These are phyloP conservation scores for Notolabrus celidotus DNA, from an alignment of 2,797 vertebrate genomes.

Conservation along the genomic window DNA sequence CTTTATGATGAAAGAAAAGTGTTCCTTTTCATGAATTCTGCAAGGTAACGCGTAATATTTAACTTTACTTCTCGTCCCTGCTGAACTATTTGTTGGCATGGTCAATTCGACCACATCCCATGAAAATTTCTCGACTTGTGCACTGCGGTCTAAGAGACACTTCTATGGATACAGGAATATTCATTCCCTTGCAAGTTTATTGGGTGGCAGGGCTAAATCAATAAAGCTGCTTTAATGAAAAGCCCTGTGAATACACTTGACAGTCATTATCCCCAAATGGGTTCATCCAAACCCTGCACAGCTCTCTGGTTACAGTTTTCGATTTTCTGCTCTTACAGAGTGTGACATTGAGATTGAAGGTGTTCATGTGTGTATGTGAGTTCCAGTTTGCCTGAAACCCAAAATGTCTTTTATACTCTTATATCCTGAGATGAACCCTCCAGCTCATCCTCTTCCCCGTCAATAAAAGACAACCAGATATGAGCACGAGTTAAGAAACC, in stretches of 20 bases:
- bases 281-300: constrained; percentile 34
- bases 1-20: constrained; percentile 1
- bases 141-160: constrained; percentile 10
- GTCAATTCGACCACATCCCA: no score
- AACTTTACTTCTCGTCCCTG: no score
- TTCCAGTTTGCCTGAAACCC: constrained; percentile 24
- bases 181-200: constrained; percentile 36
- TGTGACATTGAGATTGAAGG: constrained; percentile 61
- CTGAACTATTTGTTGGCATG: no score
- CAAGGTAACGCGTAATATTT: no score
- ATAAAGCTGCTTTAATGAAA: constrained; percentile 51
- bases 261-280: constrained; percentile 45
- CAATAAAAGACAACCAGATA: constrained; percentile 13
- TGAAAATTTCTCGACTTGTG: constrained; percentile 5
- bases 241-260: constrained; percentile 46
- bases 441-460: constrained; percentile 12
- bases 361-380: constrained; percentile 35
- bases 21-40: no score
- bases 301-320: constrained; percentile 51
- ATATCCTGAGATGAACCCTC: constrained; percentile 15
- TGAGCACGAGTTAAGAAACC: background rate
- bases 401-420: constrained; percentile 11
- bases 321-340: constrained; percentile 72
- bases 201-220: constrained; percentile 55
- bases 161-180: constrained; percentile 1